phyloP scores from a whole-genome alignment of 2,797 vertebrate genomes.

The Dendrocincla fuliginosa region DNA sequence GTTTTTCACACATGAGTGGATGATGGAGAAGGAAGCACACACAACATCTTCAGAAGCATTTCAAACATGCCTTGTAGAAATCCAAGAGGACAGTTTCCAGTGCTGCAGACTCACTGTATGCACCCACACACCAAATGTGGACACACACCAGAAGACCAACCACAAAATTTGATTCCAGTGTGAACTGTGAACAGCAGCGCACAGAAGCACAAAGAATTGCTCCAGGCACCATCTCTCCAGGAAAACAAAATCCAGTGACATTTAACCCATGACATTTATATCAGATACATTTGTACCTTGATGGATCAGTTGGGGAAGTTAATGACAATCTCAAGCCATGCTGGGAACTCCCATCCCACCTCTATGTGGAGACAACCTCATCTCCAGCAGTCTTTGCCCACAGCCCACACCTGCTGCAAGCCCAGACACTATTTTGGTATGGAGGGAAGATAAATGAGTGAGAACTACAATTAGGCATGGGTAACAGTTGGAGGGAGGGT shows the following conservation, averaged over 20 bases:
- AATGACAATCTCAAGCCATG: neutral
- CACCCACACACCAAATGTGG: neutral
- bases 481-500: neutral
- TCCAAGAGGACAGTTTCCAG: neutral
- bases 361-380: neutral
- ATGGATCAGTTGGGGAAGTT: neutral
- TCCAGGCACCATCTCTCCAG: neutral
- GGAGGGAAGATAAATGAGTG: neutral
- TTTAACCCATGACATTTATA: neutral
- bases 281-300: neutral
- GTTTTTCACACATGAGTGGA: neutral
- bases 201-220: neutral
- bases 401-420: neutral
- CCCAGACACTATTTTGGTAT: neutral
- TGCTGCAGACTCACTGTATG: neutral
- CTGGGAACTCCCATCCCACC: neutral
- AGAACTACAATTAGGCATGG: neutral
- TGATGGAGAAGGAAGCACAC: neutral
- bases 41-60: neutral
- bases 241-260: neutral
- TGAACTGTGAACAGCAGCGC: neutral
- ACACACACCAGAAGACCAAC: rapidly evolving
- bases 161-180: neutral
- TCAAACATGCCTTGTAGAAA: neutral
- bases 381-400: neutral